Base-by-base conservation (phyloP, 2,113 vertebrate genomes). In the Equus przewalskii region DNA sequence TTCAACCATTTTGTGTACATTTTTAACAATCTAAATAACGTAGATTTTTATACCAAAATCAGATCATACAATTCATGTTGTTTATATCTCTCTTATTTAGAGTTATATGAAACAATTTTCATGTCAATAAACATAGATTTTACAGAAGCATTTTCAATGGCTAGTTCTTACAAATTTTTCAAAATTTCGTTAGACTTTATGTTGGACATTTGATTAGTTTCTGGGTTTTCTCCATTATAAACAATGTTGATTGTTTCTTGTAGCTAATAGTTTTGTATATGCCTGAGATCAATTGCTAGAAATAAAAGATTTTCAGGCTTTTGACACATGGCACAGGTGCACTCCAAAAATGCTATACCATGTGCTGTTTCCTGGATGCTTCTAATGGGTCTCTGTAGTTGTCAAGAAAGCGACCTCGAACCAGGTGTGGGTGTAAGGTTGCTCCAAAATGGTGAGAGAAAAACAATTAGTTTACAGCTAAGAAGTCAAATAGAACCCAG, bases 21-120 rank as follows among this genome's bases (percentile, higher is more conserved):
- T 67, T 86, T 92, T 92, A 89, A 83, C 36, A 94, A 83, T 41
- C 36, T 88, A 93, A 89, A 91, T 86, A 67, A 41, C 36, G 16
- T 60, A 14, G 64, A 33, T 78, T 67, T 84, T 89, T 41, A 70
- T 62, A 94, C 13, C 4, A 46, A 93, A 96, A 88, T 80, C 7
- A 72, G 11, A 78, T 91, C 11, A 81, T 33, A 26, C 13, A 65
- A 65, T 70, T 60, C 30, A 62, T 65, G 58, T 8, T 81, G 10
- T 72, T 73, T 75, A 41, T 73, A 85, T 90, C 0, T 83, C 1
- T 72, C 64, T 86, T 84, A 78, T 62, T 93, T 73, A 95, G 12
- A 92, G 36, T 58, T 16, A 56, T 62, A 49, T 56, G 30, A 86
- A 88, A 67, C 56, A 0, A 65, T 72, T 89, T 70, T 84, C 28